phyloP scores from a whole-genome alignment of 2,888 invertebrate genomes.

The Achlya flavicornis region DNA sequence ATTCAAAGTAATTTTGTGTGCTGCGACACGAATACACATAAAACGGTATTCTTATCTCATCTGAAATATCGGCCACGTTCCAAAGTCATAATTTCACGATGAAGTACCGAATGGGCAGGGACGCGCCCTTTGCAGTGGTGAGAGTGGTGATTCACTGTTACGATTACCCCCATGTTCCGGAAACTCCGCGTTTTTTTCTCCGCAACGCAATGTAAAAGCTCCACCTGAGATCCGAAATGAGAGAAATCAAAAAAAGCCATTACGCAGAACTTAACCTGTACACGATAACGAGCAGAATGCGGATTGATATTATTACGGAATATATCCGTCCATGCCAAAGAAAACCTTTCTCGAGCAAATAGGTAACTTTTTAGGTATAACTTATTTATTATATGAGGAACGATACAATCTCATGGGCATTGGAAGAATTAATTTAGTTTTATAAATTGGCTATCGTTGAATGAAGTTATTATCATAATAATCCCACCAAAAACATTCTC shows the following conservation, averaged over 20 bases:
- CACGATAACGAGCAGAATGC: slow-evolving; percentile 50
- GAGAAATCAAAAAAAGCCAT: slow-evolving; percentile 60
- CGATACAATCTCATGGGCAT: too few relatives aligned
- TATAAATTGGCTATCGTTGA: too few relatives aligned
- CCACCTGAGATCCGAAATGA: slow-evolving; percentile 56
- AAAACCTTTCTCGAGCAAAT: not conserved
- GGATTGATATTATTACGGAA: slow-evolving; percentile 39
- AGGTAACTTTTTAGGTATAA: too few relatives aligned
- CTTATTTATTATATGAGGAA: too few relatives aligned
- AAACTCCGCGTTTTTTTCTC: slow-evolving; percentile 42
- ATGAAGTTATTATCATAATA: too few relatives aligned
- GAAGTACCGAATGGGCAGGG: slow-evolving; percentile 71
- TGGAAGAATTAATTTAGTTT: too few relatives aligned
- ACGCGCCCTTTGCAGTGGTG: slow-evolving; percentile 63
- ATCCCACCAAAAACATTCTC: too few relatives aligned
- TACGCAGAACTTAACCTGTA: slow-evolving; percentile 45
- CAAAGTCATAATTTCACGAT: slow-evolving; percentile 77
- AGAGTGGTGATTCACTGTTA: slow-evolving; percentile 71
- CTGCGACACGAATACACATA: slow-evolving; percentile 67
- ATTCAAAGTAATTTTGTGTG: slow-evolving; percentile 61
- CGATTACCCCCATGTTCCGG: slow-evolving; percentile 51
- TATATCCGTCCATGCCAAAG: not conserved
- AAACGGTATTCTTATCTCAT: slow-evolving; percentile 76
- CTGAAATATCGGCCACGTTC: slow-evolving; percentile 76
- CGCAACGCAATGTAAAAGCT: slow-evolving; percentile 37